These are phyloP conservation scores for Meiosimyza decipiens DNA, from an alignment of 2,888 invertebrate genomes.

Conservation along the genomic window DNA sequence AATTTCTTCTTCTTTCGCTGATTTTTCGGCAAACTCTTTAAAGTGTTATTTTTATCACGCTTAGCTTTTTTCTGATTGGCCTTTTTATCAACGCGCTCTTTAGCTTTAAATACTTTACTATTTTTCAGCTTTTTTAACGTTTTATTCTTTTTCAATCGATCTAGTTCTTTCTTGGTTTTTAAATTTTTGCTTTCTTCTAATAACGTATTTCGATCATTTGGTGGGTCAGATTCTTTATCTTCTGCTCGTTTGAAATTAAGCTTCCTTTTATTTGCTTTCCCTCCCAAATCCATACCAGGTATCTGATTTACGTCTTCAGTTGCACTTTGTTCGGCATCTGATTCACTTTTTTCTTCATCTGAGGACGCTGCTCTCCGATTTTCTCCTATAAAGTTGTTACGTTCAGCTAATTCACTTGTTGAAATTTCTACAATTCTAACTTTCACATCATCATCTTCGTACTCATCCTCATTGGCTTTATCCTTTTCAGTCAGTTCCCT, in stretches of 20 bases:
- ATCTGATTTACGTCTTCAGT: slow-evolving; percentile 47
- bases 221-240: slow-evolving; percentile 18
- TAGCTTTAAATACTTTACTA: slow-evolving; percentile 81
- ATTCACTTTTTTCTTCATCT: slow-evolving; percentile 52
- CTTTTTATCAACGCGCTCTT: slow-evolving; percentile 76
- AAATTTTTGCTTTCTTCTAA: slow-evolving; percentile 30
- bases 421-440: slow-evolving; percentile 83
- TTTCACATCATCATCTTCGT: slow-evolving; percentile 81
- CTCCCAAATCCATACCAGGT: slow-evolving; percentile 62
- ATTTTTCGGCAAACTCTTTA: slow-evolving; percentile 61
- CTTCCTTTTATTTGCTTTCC: slow-evolving; percentile 46
- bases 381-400: slow-evolving; percentile 78
- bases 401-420: slow-evolving; percentile 76
- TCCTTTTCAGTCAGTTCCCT: slow-evolving; percentile 68
- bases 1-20: slow-evolving; percentile 56
- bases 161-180: slow-evolving; percentile 74
- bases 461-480: slow-evolving; percentile 68
- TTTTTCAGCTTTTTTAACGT: slow-evolving; percentile 80
- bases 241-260: slow-evolving; percentile 30
- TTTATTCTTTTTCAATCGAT: slow-evolving; percentile 76
- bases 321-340: slow-evolving; percentile 16
- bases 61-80: slow-evolving; percentile 77
- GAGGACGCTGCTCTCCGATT: slow-evolving; percentile 68
- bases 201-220: neutral
- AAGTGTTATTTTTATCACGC: slow-evolving; percentile 61